Evolutionary conservation across 2,797 vertebrate species (phyloP).

Genomic region (Loriculus beryllinus): DNA sequence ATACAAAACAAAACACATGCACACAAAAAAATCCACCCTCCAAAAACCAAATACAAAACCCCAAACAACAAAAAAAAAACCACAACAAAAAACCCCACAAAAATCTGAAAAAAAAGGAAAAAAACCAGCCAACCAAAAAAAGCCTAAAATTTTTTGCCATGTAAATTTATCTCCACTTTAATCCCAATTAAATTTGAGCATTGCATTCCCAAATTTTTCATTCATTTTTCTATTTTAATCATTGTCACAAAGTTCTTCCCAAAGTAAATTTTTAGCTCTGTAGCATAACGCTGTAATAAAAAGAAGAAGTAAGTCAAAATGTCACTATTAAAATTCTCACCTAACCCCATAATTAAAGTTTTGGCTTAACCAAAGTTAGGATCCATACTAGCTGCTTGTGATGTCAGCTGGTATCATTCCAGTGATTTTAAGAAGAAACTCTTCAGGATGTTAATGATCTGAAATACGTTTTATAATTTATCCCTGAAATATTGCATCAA

Average conservation of each 20-base stretch:
- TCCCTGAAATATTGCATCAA: not conserved
- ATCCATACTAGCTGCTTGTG: not conserved
- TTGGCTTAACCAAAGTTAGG: not conserved
- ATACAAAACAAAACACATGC: not conserved
- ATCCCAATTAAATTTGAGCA: not conserved
- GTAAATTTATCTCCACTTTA: not conserved
- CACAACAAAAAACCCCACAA: not conserved
- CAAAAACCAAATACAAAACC: too few species aligned
- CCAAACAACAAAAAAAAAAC: not conserved
- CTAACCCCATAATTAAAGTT: not conserved
- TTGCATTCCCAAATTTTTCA: not conserved
- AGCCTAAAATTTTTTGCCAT: not conserved
- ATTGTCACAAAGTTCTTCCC: not conserved
- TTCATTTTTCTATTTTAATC: not conserved
- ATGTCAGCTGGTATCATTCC: not conserved
- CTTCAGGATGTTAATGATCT: not conserved
- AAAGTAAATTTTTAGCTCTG: not conserved
- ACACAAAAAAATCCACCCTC: too few species aligned
- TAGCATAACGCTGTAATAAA: not conserved
- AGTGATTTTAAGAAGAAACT: not conserved
- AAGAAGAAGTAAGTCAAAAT: not conserved
- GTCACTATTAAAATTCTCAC: not conserved
- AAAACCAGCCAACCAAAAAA: not conserved
- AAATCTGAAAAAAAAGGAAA: not conserved
- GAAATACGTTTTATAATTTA: not conserved